Conservation (phyloP, 1,140 invertebrate species). For the Carposina sasakii region DNA sequence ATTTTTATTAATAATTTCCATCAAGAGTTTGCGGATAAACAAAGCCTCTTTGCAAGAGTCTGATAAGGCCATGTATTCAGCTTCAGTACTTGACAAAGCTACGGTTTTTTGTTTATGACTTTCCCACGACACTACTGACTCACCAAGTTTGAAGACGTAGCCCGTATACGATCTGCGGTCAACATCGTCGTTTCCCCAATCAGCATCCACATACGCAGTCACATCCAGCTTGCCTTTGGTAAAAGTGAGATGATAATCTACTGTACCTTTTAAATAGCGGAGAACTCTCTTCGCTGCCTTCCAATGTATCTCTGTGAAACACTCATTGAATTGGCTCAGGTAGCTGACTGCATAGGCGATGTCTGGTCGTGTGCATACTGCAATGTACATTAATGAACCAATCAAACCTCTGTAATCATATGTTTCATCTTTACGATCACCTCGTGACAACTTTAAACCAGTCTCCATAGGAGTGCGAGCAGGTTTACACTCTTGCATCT, state of each 20-base stretch:
- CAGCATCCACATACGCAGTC: conserved; percentile 29
- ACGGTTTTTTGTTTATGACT: conserved; percentile 44
- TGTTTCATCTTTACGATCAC: not conserved
- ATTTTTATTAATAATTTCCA: not conserved
- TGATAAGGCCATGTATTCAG: conserved; percentile 51
- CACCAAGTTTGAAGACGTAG: conserved; percentile 33
- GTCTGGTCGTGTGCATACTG: conserved; percentile 58
- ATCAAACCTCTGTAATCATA: not conserved
- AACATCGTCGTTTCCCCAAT: conserved; percentile 29
- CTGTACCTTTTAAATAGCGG: conserved; percentile 14
- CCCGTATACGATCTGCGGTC: conserved; percentile 42
- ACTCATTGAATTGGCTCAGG: conserved; percentile 20
- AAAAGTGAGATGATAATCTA: not conserved
- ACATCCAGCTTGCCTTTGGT: not conserved
- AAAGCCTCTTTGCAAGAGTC: conserved; percentile 18
- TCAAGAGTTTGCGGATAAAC: not conserved
- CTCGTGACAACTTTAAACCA: not conserved
- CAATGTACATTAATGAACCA: conserved; percentile 1
- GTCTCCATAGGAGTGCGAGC: not conserved
- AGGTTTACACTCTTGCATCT: not conserved
- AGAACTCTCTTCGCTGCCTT: conserved; percentile 4
- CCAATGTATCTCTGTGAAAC: conserved; percentile 8
- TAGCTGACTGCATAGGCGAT: conserved; percentile 57
- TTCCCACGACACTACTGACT: conserved; percentile 36
- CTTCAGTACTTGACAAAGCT: conserved; percentile 47